Evolutionary conservation across 2,797 vertebrate species (phyloP), one percentile per base, ranked within the genome.

Genomic region (Nannoperca obscura): DNA sequence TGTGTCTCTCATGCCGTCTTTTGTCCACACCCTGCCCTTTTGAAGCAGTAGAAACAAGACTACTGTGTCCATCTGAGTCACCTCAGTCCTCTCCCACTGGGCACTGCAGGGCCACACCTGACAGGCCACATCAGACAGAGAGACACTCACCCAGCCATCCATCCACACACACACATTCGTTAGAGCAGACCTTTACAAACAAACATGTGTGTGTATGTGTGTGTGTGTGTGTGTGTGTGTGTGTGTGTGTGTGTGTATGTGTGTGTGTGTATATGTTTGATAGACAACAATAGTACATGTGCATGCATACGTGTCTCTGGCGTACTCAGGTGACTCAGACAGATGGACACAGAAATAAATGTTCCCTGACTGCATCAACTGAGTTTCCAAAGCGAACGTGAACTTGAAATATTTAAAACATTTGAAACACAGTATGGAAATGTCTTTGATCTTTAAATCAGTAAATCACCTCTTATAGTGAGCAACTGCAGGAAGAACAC

Each of bases 21-120:
- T 46, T 3, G 27, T 77, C 64, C 63, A 36, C 53, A 17, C 66
- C 30, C 62, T 13, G 11, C 30, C 38, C 49, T 71, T 67, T 81
- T 77, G 44, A 49, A 72, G 50, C 19, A 19, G 58, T 27, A 59
- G 57, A 69, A 76, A 75, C 67, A 52, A 76, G 57, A 71, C 69
- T 19, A 20, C 42, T 53, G 69, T 49, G 72, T 80, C 78, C 53
- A 0, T 77, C 83, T 89, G 84, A 87, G 83, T 89, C 86, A 87
- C 82, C 69, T 66, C 64, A 32, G 54, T 75, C 74, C 71, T 70
- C 59, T 82, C 77, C 78, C 68, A 85, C 76, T 71, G 81, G 84
- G 73, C 74, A 49, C 76, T 59, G 72, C 86, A 78, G 76, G 76
- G 85, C 85, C 59, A 5, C 89, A 86, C 87, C 86, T 92, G 89